Evolutionary conservation across 2,888 invertebrate genomes (phyloP).

Genomic region (Mythimna ferrago): DNA sequence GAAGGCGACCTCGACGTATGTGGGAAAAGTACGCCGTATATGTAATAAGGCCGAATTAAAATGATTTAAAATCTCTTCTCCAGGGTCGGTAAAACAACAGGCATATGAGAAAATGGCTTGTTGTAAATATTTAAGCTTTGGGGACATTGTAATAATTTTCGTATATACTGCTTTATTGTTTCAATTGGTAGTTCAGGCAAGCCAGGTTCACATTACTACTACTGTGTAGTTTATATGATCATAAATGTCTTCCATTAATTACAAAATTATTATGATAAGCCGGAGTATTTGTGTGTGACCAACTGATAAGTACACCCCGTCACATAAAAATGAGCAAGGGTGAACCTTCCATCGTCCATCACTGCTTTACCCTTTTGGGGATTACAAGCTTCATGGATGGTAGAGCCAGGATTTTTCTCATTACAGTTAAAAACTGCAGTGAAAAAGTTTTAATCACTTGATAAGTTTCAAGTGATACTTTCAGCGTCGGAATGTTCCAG

Average conservation of each 20-base stretch:
- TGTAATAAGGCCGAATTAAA: not conserved
- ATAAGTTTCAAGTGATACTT: slow-evolving; percentile 35
- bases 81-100: not conserved
- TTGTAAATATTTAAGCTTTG: not conserved
- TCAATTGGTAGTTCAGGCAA: not conserved
- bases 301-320: slow-evolving; percentile 18
- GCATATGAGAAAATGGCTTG: not conserved
- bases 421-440: slow-evolving; percentile 34
- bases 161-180: not conserved
- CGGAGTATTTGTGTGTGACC: not conserved
- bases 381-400: slow-evolving; percentile 19
- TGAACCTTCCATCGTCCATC: slow-evolving; percentile 4
- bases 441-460: slow-evolving; percentile 43
- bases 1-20: not conserved
- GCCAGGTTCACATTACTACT: too few relatives aligned
- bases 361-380: slow-evolving; percentile 32
- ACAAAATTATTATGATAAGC: not conserved
- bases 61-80: not conserved
- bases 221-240: not conserved
- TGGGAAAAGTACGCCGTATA: not conserved
- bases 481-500: slow-evolving; percentile 16
- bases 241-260: not conserved
- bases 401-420: slow-evolving; percentile 32
- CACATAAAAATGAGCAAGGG: slow-evolving; percentile 18
- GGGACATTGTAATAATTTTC: not conserved